These are phyloP conservation scores for Drosophila ohnishii DNA, from an alignment of 1,140 invertebrate species.

Conservation along the genomic window DNA sequence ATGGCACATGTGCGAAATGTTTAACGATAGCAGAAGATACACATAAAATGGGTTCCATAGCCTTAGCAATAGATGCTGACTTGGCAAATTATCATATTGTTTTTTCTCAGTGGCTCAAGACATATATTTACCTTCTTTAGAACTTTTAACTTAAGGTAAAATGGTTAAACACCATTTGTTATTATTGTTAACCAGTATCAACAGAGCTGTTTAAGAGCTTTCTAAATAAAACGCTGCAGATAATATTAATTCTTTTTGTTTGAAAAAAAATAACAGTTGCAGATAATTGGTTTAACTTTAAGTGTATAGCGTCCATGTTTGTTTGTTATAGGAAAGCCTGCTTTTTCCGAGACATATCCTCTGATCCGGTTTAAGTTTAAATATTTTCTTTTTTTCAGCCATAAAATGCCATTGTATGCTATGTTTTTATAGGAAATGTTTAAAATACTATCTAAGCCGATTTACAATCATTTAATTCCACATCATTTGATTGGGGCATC, in stretches of 20 bases:
- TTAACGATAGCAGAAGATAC: background rate
- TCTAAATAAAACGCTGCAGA: background rate
- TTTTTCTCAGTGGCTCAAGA: background rate
- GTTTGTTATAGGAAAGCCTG: no score
- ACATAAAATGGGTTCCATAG: conserved; percentile 14
- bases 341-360: no score
- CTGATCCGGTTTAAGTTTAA: background rate
- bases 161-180: background rate
- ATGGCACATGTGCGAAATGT: conserved; percentile 35
- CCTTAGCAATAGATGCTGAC: conserved; percentile 13
- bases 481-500: conserved; percentile 19
- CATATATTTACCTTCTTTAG: background rate
- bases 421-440: background rate
- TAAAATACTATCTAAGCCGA: background rate
- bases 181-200: background rate
- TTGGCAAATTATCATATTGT: conserved; percentile 7
- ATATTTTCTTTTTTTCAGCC: background rate
- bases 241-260: background rate
- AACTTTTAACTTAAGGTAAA: background rate
- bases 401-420: background rate
- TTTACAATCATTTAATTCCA: conserved; percentile 8
- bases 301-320: no score
- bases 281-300: no score
- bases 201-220: background rate
- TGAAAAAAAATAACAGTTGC: no score